Base-by-base conservation (phyloP, 2,888 invertebrate genomes). In the Amiota mariae region DNA sequence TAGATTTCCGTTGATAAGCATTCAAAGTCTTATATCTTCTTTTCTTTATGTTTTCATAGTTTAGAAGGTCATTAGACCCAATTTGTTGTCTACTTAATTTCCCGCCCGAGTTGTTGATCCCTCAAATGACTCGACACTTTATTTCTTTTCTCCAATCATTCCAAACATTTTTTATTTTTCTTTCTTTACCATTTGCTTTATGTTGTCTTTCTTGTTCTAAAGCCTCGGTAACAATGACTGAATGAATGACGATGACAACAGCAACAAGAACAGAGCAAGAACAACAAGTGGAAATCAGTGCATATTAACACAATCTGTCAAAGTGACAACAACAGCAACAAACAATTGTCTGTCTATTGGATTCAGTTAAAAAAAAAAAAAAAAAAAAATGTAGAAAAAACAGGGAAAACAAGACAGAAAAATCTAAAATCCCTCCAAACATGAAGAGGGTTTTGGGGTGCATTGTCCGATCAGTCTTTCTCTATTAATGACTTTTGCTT, bases 221-320 rank as follows among this genome's bases (percentile, higher is more conserved):
- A 54, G 13, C 12, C 54, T n/a, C 36, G 36, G 36, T 2, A 36
- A 36, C 36, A 6, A 36, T 36, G 36, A 36, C 4, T 36, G 36
- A 36, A 36, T 36, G 36, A 36, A 6, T 6, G 36, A 36, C 36
- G 36, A 36, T 36, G 36, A 36, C 36, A 36, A 36, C 36, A 36
- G 36, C 36, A 36, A 57, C 11, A 57, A 57, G 15, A 57, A 15
- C 57, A 18, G 15, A 57, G 20, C 59, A 59, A 59, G 15, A 20
- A 36, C 36, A 20, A 59, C 59, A 59, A 59, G 59, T 59, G 59
- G 20, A 59, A 59, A 59, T 59, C 59, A 59, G 59, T 59, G 59
- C 59, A 59, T 59, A 59, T 59, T 59, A 64, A 64, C 47, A 47
- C 64, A 64, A 64, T 46, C 64, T 64, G 64, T 36, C 64, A 64